phyloP scores from a whole-genome alignment of 2,797 vertebrate genomes.

The Sebastiscus albofasciatus region DNA sequence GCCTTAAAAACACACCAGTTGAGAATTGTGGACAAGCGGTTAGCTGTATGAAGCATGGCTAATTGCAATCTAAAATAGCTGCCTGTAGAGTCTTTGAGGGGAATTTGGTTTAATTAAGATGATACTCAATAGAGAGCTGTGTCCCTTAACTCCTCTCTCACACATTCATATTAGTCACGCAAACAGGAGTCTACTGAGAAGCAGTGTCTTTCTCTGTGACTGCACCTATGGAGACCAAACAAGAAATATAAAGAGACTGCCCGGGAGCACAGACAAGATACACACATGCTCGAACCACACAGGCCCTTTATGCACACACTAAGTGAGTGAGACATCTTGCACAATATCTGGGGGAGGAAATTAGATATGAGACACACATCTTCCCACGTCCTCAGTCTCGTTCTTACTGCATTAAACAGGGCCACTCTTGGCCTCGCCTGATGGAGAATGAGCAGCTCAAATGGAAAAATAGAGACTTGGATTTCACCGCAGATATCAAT shows the following conservation, averaged over 20 bases:
- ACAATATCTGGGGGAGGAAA: slow-evolving; percentile 33
- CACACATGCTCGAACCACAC: not conserved
- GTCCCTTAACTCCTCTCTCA: slow-evolving; percentile 32
- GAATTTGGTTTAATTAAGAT: slow-evolving; percentile 76
- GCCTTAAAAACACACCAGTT: slow-evolving; percentile 30
- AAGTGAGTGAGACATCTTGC: slow-evolving; percentile 54
- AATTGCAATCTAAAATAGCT: slow-evolving; percentile 71
- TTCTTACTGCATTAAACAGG: slow-evolving; percentile 51
- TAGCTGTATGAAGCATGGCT: slow-evolving; percentile 61
- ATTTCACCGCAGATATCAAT: slow-evolving; percentile 65
- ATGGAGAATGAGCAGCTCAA: slow-evolving; percentile 36
- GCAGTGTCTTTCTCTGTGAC: slow-evolving; percentile 6
- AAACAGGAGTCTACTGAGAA: slow-evolving; percentile 40
- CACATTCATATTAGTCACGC: slow-evolving; percentile 56
- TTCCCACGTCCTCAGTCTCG: slow-evolving; percentile 29
- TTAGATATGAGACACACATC: slow-evolving; percentile 41
- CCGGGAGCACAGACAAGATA: not conserved
- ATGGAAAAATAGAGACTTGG: slow-evolving; percentile 8
- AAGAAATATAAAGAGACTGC: not conserved
- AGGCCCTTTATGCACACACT: slow-evolving; percentile 22
- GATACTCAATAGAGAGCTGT: slow-evolving; percentile 44
- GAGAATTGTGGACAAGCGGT: slow-evolving; percentile 35
- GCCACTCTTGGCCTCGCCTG: slow-evolving; percentile 13
- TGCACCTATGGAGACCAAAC: slow-evolving; percentile 33
- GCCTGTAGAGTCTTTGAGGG: slow-evolving; percentile 67